Evolutionary conservation across 2,113 vertebrate species (phyloP).

Genomic region (Mohoua ochrocephala): DNA sequence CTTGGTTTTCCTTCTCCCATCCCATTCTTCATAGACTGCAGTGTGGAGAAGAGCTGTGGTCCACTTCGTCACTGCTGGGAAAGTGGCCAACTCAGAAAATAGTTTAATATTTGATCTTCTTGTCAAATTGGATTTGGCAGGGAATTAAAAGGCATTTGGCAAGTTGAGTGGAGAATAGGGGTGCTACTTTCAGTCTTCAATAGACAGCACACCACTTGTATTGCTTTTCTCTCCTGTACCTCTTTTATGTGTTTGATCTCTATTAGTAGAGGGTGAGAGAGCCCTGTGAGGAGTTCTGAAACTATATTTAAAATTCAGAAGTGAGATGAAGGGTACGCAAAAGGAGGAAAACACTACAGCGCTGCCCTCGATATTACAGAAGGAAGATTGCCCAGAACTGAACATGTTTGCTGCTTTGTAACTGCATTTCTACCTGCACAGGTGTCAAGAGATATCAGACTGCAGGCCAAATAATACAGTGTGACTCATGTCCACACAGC

Average conservation of each 20-base stretch:
- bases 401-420: fast-evolving
- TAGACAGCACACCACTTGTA: fast-evolving
- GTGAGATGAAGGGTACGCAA: background rate
- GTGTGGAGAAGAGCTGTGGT: background rate
- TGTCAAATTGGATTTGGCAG: background rate
- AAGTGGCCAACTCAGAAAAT: background rate
- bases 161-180: background rate
- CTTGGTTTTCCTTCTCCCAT: background rate
- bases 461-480: background rate
- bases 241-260: background rate
- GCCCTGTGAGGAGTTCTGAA: background rate
- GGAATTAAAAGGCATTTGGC: background rate
- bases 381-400: background rate
- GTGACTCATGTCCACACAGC: background rate
- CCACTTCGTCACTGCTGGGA: background rate
- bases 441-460: background rate
- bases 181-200: background rate
- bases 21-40: background rate
- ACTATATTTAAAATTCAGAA: background rate
- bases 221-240: background rate
- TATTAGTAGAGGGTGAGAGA: background rate
- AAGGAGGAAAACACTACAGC: background rate
- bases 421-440: background rate
- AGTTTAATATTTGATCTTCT: background rate
- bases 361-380: background rate